A percentile compares a stretch with the other conserved stretches of the same genome.
Evolutionary conservation across 1,140 invertebrate genomes (phyloP).

Genomic region (Drosophila mayri): DNA sequence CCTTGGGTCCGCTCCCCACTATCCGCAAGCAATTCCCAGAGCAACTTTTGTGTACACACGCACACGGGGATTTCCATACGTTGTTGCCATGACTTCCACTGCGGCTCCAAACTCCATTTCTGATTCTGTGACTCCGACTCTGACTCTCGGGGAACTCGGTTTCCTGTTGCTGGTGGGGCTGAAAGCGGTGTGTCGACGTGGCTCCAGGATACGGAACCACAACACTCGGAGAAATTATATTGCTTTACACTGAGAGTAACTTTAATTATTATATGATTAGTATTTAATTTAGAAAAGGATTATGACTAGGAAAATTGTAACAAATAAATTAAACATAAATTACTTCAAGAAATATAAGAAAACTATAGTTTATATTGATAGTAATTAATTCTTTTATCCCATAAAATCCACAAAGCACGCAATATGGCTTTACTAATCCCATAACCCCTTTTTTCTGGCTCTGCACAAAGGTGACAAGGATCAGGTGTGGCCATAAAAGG

Average conservation of each 20-base stretch:
- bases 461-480: constrained; percentile 11
- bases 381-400: neutral
- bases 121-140: constrained; percentile 18
- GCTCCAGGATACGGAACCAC: constrained; percentile 12
- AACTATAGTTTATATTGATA: too few species aligned
- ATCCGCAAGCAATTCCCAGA: constrained; percentile 48
- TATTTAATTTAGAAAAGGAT: neutral
- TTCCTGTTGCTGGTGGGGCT: constrained; percentile 43
- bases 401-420: neutral
- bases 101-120: constrained; percentile 29
- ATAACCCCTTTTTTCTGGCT: neutral
- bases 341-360: too few species aligned
- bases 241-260: neutral
- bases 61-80: constrained; percentile 69
- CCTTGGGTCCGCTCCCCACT: constrained; percentile 15
- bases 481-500: constrained; percentile 39
- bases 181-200: constrained; percentile 47
- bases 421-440: neutral
- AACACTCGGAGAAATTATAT: constrained; percentile 4
- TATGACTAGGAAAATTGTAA: too few species aligned
- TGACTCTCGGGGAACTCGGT: constrained; percentile 32
- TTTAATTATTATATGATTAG: neutral
- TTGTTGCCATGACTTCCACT: constrained; percentile 57
- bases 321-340: too few species aligned
- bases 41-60: constrained; percentile 70